These are phyloP conservation scores for Sphyrna mokarran DNA, from an alignment of 2,113 vertebrate genomes.

Conservation along the genomic window DNA sequence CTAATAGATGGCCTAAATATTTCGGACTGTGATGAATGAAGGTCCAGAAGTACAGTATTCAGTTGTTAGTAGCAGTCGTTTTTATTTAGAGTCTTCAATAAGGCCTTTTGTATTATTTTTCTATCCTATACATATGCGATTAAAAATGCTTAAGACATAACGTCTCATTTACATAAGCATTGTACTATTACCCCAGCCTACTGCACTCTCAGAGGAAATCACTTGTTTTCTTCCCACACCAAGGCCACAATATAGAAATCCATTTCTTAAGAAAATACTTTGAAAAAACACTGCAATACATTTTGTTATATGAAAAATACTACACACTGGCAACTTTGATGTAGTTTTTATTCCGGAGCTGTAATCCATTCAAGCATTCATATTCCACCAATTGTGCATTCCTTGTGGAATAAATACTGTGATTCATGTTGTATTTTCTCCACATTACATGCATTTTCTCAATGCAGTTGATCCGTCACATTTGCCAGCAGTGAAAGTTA, in stretches of 20 bases:
- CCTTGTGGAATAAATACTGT: background rate
- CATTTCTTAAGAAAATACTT: background rate
- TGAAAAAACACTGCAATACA: background rate
- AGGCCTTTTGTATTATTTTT: background rate
- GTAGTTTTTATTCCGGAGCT: background rate
- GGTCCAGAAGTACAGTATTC: background rate
- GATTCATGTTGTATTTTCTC: background rate
- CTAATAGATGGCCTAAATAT: constrained; percentile 1
- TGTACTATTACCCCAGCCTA: background rate
- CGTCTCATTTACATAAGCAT: background rate
- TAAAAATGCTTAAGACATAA: background rate
- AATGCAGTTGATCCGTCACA: background rate
- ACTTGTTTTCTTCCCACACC: background rate
- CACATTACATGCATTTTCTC: background rate
- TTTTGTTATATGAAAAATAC: background rate
- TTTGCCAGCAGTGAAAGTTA: background rate
- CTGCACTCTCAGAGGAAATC: constrained; percentile 8
- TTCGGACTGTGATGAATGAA: background rate
- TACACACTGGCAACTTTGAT: background rate
- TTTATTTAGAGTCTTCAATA: background rate
- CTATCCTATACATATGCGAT: background rate
- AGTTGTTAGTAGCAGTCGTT: background rate
- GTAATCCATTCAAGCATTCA: constrained; percentile 11
- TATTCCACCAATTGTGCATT: background rate
- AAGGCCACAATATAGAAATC: background rate